Conservation (phyloP, 2,888 invertebrate species). For the Heliconius charithonia region DNA sequence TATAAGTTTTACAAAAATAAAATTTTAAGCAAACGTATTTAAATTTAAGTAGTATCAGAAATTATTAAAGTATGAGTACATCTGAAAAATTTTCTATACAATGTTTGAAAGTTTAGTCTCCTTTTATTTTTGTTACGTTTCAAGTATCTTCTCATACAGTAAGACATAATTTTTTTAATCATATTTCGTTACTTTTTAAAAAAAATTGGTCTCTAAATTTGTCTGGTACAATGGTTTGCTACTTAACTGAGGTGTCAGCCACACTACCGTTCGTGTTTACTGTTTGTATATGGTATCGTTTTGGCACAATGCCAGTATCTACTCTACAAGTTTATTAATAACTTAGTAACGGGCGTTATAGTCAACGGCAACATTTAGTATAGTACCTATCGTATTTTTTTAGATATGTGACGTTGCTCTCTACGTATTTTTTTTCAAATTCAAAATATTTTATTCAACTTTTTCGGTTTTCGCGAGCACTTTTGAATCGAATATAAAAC, state of each 20-base stretch:
- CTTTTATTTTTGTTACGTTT: no score
- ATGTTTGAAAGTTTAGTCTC: no score
- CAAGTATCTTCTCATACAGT: no score
- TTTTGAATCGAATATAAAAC: no score
- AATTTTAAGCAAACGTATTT: no score
- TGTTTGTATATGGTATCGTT: background rate
- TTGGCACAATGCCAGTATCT: background rate
- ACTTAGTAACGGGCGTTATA: background rate
- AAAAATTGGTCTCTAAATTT: background rate
- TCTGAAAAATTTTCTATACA: no score
- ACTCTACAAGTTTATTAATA: conserved; percentile 1
- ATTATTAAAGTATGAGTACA: no score
- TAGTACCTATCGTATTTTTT: background rate
- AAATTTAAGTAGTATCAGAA: background rate
- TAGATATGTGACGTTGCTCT: no score
- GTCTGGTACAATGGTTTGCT: background rate
- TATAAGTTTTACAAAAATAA: no score
- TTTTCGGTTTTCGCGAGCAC: background rate
- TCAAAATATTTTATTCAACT: background rate
- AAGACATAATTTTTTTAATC: no score
- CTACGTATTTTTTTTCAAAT: no score
- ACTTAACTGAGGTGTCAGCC: background rate
- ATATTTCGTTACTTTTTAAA: background rate
- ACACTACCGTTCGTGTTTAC: background rate
- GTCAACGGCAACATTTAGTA: conserved; percentile 3